Evolutionary conservation across 1,140 invertebrate genomes (phyloP).

Genomic region (Ganaspis sp.): DNA sequence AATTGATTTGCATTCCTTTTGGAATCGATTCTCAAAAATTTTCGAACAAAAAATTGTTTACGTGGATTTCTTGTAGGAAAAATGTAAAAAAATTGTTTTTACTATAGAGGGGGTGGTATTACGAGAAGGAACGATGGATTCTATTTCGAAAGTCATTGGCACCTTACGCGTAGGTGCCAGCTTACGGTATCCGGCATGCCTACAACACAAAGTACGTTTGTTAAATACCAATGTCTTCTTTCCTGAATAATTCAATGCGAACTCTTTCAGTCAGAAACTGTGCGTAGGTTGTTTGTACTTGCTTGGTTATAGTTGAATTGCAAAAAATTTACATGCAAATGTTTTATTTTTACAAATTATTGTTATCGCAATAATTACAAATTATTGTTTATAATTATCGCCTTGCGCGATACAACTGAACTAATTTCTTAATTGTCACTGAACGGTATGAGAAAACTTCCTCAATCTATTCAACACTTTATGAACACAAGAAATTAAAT

Average conservation of each 20-base stretch:
- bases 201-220: slow-evolving; percentile 54
- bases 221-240: slow-evolving; percentile 65
- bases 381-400: neutral
- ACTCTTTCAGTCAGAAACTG: slow-evolving; percentile 60
- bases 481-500: no score
- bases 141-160: slow-evolving; percentile 62
- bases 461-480: neutral
- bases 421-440: neutral
- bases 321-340: neutral
- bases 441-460: neutral
- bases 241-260: slow-evolving; percentile 70
- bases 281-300: slow-evolving; percentile 62
- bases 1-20: no score
- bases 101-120: slow-evolving; percentile 24
- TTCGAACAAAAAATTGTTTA: no score
- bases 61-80: no score
- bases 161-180: slow-evolving; percentile 57
- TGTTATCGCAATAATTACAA: neutral
- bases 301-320: neutral
- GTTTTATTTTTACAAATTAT: neutral
- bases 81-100: neutral
- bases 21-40: no score
- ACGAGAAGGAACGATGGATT: neutral
- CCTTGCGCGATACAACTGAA: neutral
- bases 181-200: slow-evolving; percentile 52